Evolutionary conservation across 2,113 vertebrate species (phyloP).

Genomic region (Pituophis catenifer): DNA sequence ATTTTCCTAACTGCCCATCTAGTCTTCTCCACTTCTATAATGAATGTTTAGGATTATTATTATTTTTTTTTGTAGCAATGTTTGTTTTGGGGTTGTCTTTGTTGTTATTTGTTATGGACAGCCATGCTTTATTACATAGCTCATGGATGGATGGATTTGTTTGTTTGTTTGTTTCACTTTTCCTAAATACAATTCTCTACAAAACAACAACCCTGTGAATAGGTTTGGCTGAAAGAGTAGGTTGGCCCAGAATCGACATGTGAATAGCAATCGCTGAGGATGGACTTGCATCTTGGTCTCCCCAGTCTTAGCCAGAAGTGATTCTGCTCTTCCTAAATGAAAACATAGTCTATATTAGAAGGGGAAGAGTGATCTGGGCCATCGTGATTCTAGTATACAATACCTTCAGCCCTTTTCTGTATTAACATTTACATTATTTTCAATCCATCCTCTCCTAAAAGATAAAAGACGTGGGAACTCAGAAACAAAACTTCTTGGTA

Average conservation of each 20-base stretch:
- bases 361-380: not conserved
- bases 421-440: not conserved
- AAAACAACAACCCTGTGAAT: not conserved
- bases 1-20: not conserved
- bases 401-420: not conserved
- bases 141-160: too few species aligned
- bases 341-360: not conserved
- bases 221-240: not conserved
- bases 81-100: not conserved
- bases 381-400: not conserved
- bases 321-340: not conserved
- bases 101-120: not conserved
- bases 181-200: not conserved
- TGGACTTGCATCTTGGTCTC: not conserved
- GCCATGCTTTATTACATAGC: not conserved
- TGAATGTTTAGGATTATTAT: not conserved
- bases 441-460: not conserved
- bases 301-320: not conserved
- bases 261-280: not conserved
- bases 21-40: not conserved
- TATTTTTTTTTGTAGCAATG: not conserved
- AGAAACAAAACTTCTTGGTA: not conserved
- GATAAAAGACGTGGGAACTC: not conserved
- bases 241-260: not conserved
- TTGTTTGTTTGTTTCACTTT: too few species aligned